phyloP scores from a whole-genome alignment of 64 coral and sea anemone species.

The Stichodactyla mertensii region DNA sequence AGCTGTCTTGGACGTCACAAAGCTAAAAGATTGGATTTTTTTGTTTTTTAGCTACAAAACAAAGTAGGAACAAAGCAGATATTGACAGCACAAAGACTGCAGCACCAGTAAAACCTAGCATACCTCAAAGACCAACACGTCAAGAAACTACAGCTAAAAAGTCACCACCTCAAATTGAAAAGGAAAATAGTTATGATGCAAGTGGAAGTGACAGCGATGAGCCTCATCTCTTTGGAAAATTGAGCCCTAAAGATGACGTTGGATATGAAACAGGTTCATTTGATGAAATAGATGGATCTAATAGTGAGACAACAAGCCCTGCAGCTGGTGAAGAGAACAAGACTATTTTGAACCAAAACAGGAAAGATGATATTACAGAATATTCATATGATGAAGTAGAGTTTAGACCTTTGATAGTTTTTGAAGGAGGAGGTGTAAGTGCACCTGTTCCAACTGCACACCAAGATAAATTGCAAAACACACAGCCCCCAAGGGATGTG shows the following conservation, averaged over 20 bases:
- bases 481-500: not conserved
- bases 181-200: conserved; percentile 87
- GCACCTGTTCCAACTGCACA: not conserved
- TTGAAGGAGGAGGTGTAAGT: conserved; percentile 20
- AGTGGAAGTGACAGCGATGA: conserved; percentile 84
- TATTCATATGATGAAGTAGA: conserved; percentile 53
- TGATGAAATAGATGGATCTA: conserved; percentile 79
- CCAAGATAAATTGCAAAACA: not conserved
- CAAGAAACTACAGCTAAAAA: conserved; percentile 1
- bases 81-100: not conserved
- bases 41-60: conserved; percentile 6
- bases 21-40: not conserved
- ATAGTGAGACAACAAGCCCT: conserved; percentile 67
- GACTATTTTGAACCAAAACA: conserved; percentile 25
- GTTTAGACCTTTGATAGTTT: conserved; percentile 19
- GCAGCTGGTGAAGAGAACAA: conserved; percentile 72
- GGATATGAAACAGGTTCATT: conserved; percentile 90
- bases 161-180: conserved; percentile 37
- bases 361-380: not conserved
- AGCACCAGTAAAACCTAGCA: not conserved
- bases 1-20: not conserved
- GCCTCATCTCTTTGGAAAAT: conserved; percentile 21
- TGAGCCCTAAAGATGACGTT: conserved; percentile 70
- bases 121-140: not conserved
- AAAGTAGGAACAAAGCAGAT: not conserved